These are phyloP conservation scores for Plebejus anna DNA, from an alignment of 2,888 invertebrate genomes.

Conservation along the genomic window DNA sequence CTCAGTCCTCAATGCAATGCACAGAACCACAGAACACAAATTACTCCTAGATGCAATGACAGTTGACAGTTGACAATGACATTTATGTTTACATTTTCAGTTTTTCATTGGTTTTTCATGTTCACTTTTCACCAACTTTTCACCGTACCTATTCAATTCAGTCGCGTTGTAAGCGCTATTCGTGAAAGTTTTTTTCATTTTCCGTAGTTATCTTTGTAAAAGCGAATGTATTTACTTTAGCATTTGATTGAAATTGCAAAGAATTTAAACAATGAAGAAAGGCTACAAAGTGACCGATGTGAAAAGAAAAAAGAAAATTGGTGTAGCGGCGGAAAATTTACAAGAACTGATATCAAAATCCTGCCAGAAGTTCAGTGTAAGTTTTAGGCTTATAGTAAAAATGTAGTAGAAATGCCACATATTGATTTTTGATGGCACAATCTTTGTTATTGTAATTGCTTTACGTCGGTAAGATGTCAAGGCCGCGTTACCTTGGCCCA, in stretches of 20 bases:
- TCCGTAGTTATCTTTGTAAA: background rate
- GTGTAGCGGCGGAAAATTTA: conserved; percentile 84
- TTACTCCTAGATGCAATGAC: too few relatives aligned
- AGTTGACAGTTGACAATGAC: background rate
- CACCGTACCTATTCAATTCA: background rate
- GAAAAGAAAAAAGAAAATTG: conserved; percentile 83
- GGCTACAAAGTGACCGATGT: conserved; percentile 88
- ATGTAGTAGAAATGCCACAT: background rate
- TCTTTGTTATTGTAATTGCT: conserved; percentile 14
- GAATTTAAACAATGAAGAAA: conserved; percentile 66
- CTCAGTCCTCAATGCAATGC: too few relatives aligned
- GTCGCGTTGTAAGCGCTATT: background rate
- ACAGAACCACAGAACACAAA: too few relatives aligned
- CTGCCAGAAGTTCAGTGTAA: conserved; percentile 82
- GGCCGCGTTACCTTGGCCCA: conserved; percentile 47
- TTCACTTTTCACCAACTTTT: background rate
- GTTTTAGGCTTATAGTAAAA: conserved; percentile 40
- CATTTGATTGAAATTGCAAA: background rate
- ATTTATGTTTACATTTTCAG: background rate
- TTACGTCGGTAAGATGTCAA: conserved; percentile 45
- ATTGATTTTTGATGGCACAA: background rate
- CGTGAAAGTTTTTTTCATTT: background rate
- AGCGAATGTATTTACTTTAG: background rate
- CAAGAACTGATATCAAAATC: conserved; percentile 84
- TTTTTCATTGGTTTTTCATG: too few relatives aligned